Evolutionary conservation across 1,140 invertebrate genomes (phyloP).

Genomic region (Megalonaias nervosa): DNA sequence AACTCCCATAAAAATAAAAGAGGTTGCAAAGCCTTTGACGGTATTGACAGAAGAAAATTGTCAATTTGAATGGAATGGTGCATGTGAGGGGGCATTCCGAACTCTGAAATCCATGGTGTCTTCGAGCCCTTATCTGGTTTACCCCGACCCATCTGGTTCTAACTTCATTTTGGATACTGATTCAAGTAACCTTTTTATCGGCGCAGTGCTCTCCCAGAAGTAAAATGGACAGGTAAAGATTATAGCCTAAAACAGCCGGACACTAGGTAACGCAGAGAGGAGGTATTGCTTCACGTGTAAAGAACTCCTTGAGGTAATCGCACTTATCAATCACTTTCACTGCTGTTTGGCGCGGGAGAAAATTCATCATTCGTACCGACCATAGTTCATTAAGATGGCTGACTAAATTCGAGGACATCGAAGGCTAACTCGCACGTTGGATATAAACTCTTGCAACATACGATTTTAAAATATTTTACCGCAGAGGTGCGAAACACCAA

Average conservation of each 20-base stretch:
- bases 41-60: not conserved
- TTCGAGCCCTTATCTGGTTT: not conserved
- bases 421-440: conserved; percentile 2
- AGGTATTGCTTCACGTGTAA: conserved; percentile 2
- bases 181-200: not conserved
- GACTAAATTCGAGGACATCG: conserved; percentile 4
- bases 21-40: conserved; percentile 58
- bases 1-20: conserved; percentile 59
- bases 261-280: conserved; percentile 1
- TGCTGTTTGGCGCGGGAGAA: conserved; percentile 4
- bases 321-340: conserved; percentile 2
- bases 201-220: not conserved
- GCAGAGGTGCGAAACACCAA: not conserved
- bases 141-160: not conserved
- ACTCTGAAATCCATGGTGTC: not conserved
- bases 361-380: conserved; percentile 9
- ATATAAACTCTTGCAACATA: conserved; percentile 8
- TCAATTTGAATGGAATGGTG: not conserved
- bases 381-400: conserved; percentile 7
- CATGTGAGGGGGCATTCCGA: not conserved
- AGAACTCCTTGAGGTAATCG: not conserved
- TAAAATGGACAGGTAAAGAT: conserved; percentile 8
- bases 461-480: conserved; percentile 1
- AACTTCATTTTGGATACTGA: conserved; percentile 7
- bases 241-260: not conserved